Evolutionary conservation across 2,888 invertebrate genomes (phyloP), one percentile per base, ranked within the genome.

Genomic region (Cheilosia impressa): DNA sequence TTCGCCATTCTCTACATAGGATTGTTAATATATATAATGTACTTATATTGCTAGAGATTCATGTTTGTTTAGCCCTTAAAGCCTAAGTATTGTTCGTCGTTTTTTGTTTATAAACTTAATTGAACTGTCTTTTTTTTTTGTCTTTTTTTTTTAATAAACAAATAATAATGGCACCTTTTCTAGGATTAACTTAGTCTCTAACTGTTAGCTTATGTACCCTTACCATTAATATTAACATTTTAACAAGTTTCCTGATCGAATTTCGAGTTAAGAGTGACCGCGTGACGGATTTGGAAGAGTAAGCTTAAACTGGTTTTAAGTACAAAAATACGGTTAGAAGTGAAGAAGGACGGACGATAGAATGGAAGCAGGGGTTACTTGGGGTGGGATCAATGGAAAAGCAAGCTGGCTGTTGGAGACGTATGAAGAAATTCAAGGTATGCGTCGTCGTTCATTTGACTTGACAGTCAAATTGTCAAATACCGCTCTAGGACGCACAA

Each of bases 101-200:
- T 53, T 45, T 53, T 53, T 4, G 15, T 19, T 69, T 57, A 1
- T 22, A 15, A n/a, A 34, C 34, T 62, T 24, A 68, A 69, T 58
- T 68, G 66, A 76, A 76, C 52, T 77, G 77, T 69, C 69, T 69
- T 77, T 57, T 57, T 62, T 72, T 19, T 50, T 38, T 52, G 50
- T 31, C 5, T n/a, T n/a, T 31, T 9, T 31, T 47, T 53, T 57
- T 38, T 24, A 68, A 17, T 27, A 66, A 19, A 27, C 15, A 31
- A 34, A 9, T 31, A 17, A 17, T 58, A 72, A 79, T 79, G 79
- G 79, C 79, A 79, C 79, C 72, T 79, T 57, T 65, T 63, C 24
- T 78, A 76, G 52, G 66, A 76, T 60, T 76, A 71, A 57, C 79
- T 72, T 72, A 71, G 24, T 63, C 38, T 65, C 24, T 79, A 72